Percentiles rank a stretch among this genome's conserved stretches.
Evolutionary conservation across 2,113 vertebrate species (phyloP).

Genomic region (Acrocephalus kingi): DNA sequence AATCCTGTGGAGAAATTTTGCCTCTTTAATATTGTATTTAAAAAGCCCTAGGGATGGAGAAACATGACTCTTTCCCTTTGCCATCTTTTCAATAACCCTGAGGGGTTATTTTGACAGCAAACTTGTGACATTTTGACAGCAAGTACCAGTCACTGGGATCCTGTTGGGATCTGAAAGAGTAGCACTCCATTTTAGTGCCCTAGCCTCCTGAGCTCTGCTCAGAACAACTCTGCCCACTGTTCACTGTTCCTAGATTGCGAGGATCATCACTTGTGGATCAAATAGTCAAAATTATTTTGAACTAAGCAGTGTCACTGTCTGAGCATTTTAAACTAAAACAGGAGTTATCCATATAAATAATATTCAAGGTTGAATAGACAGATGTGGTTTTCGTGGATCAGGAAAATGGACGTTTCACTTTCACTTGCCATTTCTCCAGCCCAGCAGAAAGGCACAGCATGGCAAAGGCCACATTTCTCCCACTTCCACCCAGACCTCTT

Average conservation of each 20-base stretch:
- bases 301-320: background rate
- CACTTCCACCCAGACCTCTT: background rate
- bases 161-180: background rate
- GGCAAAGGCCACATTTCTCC: background rate
- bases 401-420: background rate
- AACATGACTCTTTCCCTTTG: background rate
- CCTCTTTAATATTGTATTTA: background rate
- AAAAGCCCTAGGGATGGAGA: background rate
- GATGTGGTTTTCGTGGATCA: rapidly evolving
- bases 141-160: background rate
- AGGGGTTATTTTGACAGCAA: background rate
- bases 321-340: background rate
- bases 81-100: background rate
- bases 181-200: background rate
- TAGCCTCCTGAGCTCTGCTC: background rate
- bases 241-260: rapidly evolving
- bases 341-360: background rate
- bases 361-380: background rate
- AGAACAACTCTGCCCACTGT: background rate
- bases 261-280: background rate
- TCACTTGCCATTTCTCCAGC: background rate
- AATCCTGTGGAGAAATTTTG: background rate
- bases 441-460: background rate
- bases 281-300: background rate
- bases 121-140: background rate